Percentiles rank a stretch among this genome's conserved stretches.
Evolutionary conservation across 1,140 invertebrate species (phyloP).

Genomic region (Chironomus tepperi): DNA sequence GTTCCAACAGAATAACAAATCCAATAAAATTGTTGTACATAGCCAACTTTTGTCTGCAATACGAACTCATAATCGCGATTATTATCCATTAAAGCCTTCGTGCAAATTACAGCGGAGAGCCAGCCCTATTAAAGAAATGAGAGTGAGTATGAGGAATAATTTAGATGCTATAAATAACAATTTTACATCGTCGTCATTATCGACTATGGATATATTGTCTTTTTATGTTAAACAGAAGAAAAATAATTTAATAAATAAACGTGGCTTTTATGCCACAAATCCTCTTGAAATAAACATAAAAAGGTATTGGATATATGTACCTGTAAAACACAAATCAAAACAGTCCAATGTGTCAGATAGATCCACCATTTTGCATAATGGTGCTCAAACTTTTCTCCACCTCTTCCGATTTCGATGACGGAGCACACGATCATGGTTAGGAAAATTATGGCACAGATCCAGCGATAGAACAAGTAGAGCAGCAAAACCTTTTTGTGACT

Average conservation of each 20-base stretch:
- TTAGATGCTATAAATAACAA: too few species aligned
- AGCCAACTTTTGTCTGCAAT: constrained; percentile 36
- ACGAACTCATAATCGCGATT: constrained; percentile 38
- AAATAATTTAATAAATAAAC: constrained; percentile 27
- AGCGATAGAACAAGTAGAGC: constrained; percentile 48
- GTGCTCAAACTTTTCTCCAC: constrained; percentile 38
- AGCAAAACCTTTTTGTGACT: constrained; percentile 11
- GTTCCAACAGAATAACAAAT: constrained; percentile 48
- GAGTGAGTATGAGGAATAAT: background rate
- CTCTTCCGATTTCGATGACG: constrained; percentile 43
- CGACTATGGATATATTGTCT: too few species aligned
- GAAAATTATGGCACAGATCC: constrained; percentile 45
- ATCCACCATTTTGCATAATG: constrained; percentile 45
- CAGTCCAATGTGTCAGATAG: constrained; percentile 60
- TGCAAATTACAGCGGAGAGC: constrained; percentile 39
- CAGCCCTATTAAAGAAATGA: constrained; percentile 29
- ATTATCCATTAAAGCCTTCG: constrained; percentile 41
- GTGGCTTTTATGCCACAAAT: constrained; percentile 34
- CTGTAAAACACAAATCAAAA: constrained; percentile 45
- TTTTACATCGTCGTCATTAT: too few species aligned
- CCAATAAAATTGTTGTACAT: constrained; percentile 51
- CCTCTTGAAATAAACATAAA: constrained; percentile 37
- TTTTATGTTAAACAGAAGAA: background rate
- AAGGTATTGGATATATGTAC: constrained; percentile 33
- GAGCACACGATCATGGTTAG: constrained; percentile 45